Conservation (phyloP, 1,140 invertebrate species). For the Drosophila elegans region DNA sequence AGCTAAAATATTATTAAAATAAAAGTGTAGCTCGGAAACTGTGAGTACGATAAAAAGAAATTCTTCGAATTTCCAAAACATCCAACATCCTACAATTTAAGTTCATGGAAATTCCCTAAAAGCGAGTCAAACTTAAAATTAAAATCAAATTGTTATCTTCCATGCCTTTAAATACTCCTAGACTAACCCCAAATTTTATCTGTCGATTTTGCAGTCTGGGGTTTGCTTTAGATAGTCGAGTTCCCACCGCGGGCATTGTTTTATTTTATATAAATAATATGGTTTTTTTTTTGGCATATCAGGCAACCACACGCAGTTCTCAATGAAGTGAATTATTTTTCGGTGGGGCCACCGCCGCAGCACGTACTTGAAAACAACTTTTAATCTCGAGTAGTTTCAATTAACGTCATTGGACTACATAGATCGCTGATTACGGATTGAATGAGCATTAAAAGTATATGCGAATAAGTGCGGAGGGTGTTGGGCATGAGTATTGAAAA, state of each 20-base stretch:
- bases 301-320: constrained; percentile 26
- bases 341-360: constrained; percentile 35
- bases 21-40: not conserved
- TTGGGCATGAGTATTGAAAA: constrained; percentile 22
- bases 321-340: constrained; percentile 43
- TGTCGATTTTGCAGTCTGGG: constrained; percentile 7
- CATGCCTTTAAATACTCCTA: constrained; percentile 6
- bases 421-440: constrained; percentile 73
- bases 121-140: not conserved
- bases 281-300: constrained; percentile 26
- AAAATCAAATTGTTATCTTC: not conserved
- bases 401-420: constrained; percentile 83
- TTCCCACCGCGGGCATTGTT: constrained; percentile 17
- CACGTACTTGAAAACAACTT: constrained; percentile 74
- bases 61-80: not conserved
- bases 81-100: not conserved
- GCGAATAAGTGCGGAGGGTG: constrained; percentile 30
- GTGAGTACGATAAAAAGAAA: not conserved
- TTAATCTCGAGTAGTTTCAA: constrained; percentile 82
- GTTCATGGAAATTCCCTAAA: not conserved
- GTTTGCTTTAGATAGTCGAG: constrained; percentile 24
- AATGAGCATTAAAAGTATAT: constrained; percentile 63
- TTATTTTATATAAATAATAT: not conserved
- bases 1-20: not conserved
- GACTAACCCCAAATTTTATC: constrained; percentile 5